phyloP scores from a whole-genome alignment of 2,797 vertebrate genomes.

The Sebastes vulpes region DNA sequence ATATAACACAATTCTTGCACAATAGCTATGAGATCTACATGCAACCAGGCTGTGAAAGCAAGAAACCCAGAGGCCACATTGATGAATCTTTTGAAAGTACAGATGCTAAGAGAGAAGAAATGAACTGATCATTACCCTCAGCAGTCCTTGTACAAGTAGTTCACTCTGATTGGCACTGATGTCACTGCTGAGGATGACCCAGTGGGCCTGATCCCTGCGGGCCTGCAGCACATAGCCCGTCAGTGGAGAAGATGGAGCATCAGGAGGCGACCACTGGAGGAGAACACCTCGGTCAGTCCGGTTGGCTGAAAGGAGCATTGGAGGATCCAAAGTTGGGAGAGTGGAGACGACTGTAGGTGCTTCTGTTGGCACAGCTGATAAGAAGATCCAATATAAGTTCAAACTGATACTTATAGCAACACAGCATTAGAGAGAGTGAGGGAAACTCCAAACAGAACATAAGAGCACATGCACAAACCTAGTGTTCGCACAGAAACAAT shows the following conservation, averaged over 20 bases:
- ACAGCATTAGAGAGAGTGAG: background rate
- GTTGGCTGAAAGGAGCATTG: conserved; percentile 87
- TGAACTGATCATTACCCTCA: conserved; percentile 85
- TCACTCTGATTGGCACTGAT: conserved; percentile 88
- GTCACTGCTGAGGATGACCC: conserved; percentile 89
- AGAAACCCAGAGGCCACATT: background rate
- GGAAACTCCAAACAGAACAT: background rate
- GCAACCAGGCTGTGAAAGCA: background rate
- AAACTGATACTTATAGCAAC: background rate
- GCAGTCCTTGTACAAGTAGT: conserved; percentile 91
- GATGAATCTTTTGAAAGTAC: background rate
- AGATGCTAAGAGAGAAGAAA: background rate
- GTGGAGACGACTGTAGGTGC: conserved; percentile 57
- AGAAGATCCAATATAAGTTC: conserved; percentile 3
- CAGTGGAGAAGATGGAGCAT: conserved; percentile 79
- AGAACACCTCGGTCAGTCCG: conserved; percentile 88
- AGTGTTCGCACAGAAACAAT: conserved; percentile 89
- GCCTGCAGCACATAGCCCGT: conserved; percentile 91
- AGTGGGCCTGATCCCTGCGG: conserved; percentile 87
- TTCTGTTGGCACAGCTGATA: conserved; percentile 77
- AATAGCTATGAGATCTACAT: background rate
- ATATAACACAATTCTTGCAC: background rate
- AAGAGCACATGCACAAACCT: conserved; percentile 69
- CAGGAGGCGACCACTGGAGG: conserved; percentile 90
- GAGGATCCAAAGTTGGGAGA: conserved; percentile 86